A percentile compares a stretch with the other conserved stretches of the same genome.
Conservation (phyloP, 2,888 invertebrate genomes). For the Rhingia rostrata region DNA sequence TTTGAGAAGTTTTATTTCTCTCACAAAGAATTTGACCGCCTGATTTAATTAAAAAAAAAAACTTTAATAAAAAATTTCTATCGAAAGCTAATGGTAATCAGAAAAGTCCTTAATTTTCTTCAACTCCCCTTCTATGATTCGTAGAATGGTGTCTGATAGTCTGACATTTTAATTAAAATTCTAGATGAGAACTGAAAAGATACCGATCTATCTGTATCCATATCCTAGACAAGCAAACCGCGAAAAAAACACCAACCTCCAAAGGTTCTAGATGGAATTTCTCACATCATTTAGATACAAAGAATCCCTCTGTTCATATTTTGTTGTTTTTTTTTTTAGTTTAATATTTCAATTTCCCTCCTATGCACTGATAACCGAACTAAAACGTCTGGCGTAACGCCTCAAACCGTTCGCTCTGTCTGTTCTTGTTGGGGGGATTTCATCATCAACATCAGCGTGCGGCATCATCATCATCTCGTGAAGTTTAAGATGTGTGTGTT, state of each 20-base stretch:
- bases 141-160: background rate
- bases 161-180: conserved; percentile 50
- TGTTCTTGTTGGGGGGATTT: conserved; percentile 54
- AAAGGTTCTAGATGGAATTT: conserved; percentile 31
- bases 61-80: too few relatives aligned
- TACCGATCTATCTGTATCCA: background rate
- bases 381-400: conserved; percentile 71
- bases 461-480: conserved; percentile 19
- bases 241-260: background rate
- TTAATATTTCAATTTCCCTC: conserved; percentile 60
- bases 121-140: background rate
- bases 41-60: too few relatives aligned
- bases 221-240: conserved; percentile 1
- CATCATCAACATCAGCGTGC: conserved; percentile 58
- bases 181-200: background rate
- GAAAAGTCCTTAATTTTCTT: background rate
- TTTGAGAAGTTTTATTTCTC: too few relatives aligned
- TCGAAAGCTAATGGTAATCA: background rate
- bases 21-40: too few relatives aligned
- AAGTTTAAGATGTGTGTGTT: conserved; percentile 15
- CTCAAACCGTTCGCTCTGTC: conserved; percentile 65
- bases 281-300: conserved; percentile 19
- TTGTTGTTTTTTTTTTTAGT: conserved; percentile 32
- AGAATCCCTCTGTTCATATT: background rate
- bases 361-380: conserved; percentile 60